These are phyloP conservation scores for Motacilla alba DNA, from an alignment of 2,113 vertebrate genomes.

Conservation along the genomic window DNA sequence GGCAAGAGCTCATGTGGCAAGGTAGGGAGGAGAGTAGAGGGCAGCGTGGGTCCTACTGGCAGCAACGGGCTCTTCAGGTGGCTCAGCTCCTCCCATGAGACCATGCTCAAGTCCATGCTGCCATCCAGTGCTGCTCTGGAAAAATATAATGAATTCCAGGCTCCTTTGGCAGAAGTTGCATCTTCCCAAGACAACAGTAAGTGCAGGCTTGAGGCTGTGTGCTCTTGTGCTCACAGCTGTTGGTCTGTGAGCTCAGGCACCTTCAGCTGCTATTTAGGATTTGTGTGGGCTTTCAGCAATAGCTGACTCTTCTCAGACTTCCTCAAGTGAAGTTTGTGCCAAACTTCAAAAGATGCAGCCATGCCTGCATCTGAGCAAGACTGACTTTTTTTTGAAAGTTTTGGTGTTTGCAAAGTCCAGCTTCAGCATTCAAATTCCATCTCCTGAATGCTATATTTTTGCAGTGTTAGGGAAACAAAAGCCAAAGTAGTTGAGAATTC, in stretches of 20 bases:
- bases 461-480: not conserved
- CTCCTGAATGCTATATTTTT: not conserved
- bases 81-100: not conserved
- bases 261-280: not conserved
- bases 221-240: not conserved
- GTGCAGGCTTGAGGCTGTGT: fast-evolving
- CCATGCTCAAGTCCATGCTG: not conserved
- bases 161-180: not conserved
- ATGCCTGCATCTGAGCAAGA: not conserved
- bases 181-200: not conserved
- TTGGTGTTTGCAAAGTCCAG: not conserved
- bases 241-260: not conserved
- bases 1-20: fast-evolving
- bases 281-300: not conserved
- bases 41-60: not conserved
- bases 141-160: not conserved
- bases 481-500: constrained; percentile 20
- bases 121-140: not conserved
- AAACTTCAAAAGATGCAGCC: not conserved
- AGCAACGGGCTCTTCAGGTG: not conserved
- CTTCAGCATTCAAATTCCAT: not conserved
- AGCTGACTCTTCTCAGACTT: not conserved
- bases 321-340: not conserved
- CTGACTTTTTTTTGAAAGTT: not conserved
- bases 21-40: not conserved